Evolutionary conservation across 2,113 vertebrate genomes (phyloP).

Genomic region (Heliornis fulica): DNA sequence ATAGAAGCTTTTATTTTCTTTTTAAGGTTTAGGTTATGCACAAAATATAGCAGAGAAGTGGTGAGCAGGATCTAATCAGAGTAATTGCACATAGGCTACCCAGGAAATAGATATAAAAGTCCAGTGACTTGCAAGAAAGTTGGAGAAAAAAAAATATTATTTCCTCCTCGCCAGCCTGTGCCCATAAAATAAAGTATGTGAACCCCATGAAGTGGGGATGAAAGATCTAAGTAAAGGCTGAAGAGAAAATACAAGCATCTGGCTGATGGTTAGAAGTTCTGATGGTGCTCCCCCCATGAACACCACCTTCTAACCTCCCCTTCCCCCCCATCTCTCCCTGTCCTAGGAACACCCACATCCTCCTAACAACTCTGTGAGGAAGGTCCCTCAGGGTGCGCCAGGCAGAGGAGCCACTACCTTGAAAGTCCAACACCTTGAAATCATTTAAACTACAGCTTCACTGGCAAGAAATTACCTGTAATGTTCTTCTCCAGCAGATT

Average conservation of each 20-base stretch:
- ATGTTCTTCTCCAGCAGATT: background rate
- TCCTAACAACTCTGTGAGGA: background rate
- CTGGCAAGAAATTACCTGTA: background rate
- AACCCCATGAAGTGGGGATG: background rate
- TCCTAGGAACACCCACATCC: rapidly evolving
- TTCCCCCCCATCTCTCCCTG: background rate
- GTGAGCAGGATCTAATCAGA: constrained; percentile 53
- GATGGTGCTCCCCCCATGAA: rapidly evolving
- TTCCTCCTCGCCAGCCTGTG: background rate
- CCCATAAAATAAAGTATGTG: background rate
- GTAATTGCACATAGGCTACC: constrained; percentile 38
- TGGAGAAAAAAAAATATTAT: background rate
- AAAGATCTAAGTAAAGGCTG: background rate
- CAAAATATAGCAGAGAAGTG: background rate
- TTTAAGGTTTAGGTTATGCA: constrained; percentile 36
- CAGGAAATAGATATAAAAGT: constrained; percentile 41
- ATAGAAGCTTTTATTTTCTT: constrained; percentile 65
- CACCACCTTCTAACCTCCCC: background rate
- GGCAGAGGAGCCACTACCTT: background rate
- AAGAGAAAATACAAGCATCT: background rate
- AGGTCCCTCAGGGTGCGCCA: background rate
- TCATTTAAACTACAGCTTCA: background rate
- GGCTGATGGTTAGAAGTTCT: background rate
- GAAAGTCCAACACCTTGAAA: background rate
- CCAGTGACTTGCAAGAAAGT: constrained; percentile 36